A percentile compares a stretch with the other conserved stretches of the same genome.
phyloP scores from a whole-genome alignment of 2,797 vertebrate species.

The Alectoris magna region DNA sequence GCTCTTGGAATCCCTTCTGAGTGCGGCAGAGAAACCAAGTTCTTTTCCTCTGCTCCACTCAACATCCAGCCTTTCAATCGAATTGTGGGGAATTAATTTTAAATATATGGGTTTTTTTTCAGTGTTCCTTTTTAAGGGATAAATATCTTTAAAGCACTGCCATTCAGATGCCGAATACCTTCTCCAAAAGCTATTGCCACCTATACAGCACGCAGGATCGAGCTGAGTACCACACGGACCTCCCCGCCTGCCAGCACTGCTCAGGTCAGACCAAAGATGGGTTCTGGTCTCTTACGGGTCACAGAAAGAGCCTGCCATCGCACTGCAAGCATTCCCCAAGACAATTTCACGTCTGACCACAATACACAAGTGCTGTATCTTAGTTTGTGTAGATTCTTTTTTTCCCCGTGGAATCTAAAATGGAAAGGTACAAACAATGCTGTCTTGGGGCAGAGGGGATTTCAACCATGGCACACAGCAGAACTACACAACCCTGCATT shows the following conservation, averaged over 20 bases:
- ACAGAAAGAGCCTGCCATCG: not conserved
- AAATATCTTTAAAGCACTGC: not conserved
- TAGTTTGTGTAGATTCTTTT: not conserved
- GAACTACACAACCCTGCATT: rapidly evolving
- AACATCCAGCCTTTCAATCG: not conserved
- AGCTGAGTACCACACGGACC: not conserved
- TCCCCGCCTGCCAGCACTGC: not conserved
- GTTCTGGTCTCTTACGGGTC: rapidly evolving
- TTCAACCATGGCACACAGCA: rapidly evolving
- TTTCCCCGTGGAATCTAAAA: not conserved
- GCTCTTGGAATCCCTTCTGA: not conserved
- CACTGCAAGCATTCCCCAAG: not conserved
- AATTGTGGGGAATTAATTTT: rapidly evolving
- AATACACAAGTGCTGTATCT: not conserved
- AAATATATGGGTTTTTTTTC: not conserved
- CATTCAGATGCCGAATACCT: not conserved
- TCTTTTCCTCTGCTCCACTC: not conserved
- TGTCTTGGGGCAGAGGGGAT: not conserved
- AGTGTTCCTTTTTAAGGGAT: not conserved
- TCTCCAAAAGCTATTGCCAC: not conserved
- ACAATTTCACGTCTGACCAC: not conserved
- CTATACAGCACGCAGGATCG: rapidly evolving
- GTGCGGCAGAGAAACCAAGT: not conserved
- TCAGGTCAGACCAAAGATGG: rapidly evolving
- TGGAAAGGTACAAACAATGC: not conserved